Conservation (phyloP, 2,888 invertebrate species). For the Brachyptera risi region DNA sequence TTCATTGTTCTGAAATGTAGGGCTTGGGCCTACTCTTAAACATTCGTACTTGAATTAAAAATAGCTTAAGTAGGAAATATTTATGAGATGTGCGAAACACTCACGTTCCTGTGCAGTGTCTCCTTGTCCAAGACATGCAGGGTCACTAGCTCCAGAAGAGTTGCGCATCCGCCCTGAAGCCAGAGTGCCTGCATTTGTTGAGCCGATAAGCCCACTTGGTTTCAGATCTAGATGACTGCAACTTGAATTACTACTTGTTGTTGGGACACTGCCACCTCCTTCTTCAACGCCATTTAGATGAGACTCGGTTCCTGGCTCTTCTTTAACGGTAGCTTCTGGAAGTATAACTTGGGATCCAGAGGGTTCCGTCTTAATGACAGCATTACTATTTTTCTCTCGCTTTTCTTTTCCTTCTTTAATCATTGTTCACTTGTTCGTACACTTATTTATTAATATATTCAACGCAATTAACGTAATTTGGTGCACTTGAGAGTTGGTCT, state of each 20-base stretch:
- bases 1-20: too few relatives aligned
- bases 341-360: constrained; percentile 25
- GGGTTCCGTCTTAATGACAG: constrained; percentile 24
- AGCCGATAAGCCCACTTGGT: constrained; percentile 24
- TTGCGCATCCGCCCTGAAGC: constrained; percentile 14
- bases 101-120: constrained; percentile 28
- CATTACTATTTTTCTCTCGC: constrained; percentile 29
- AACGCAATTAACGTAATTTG: too few relatives aligned
- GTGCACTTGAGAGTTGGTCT: too few relatives aligned
- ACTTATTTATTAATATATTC: too few relatives aligned
- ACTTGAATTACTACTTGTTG: constrained; percentile 18
- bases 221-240: constrained; percentile 27
- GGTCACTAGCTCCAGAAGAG: constrained; percentile 23
- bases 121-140: constrained; percentile 21
- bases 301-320: constrained; percentile 28
- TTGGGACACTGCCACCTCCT: constrained; percentile 20
- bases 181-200: constrained; percentile 27
- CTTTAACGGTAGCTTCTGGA: constrained; percentile 29
- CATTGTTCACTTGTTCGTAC: too few relatives aligned
- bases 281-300: constrained; percentile 29
- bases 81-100: too few relatives aligned
- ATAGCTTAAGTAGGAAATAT: too few relatives aligned
- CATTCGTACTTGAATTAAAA: too few relatives aligned
- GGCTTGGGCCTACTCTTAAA: too few relatives aligned
- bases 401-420: constrained; percentile 31